Percentiles rank a stretch among this genome's conserved stretches.
phyloP scores from a whole-genome alignment of 2,113 vertebrate species.

The Melanerpes aurifrons region DNA sequence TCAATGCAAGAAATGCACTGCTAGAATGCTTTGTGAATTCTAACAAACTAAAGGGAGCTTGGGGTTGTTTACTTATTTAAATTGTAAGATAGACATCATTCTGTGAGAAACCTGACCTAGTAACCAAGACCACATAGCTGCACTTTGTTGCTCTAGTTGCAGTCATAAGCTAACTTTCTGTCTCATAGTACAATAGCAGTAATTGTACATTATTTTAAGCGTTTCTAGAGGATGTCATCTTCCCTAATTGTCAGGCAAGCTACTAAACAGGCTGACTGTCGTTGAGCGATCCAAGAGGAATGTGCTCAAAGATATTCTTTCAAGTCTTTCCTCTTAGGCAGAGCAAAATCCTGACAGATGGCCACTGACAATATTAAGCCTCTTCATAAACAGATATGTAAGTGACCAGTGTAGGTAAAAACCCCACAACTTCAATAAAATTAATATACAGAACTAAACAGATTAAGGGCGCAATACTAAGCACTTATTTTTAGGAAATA shows the following conservation, averaged over 20 bases:
- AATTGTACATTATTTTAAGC: neutral
- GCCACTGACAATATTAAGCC: neutral
- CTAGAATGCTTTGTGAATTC: neutral
- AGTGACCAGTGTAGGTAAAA: neutral
- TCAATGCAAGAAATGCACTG: neutral
- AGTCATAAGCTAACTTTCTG: neutral
- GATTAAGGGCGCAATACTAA: neutral
- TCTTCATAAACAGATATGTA: neutral
- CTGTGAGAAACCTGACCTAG: neutral
- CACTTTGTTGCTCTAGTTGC: neutral
- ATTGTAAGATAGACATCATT: neutral
- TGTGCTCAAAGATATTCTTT: neutral
- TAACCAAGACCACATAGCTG: neutral
- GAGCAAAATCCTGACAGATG: neutral
- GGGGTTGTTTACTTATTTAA: neutral
- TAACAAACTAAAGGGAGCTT: neutral
- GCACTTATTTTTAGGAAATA: neutral
- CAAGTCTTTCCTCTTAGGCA: neutral
- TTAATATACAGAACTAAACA: neutral
- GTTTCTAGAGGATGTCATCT: neutral
- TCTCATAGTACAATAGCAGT: neutral
- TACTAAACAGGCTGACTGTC: neutral
- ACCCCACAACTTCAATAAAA: neutral
- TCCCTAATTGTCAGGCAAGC: neutral
- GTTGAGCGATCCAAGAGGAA: neutral